Base-by-base conservation (phyloP, 2,888 invertebrate species). In the Steinernema carpocapsae region DNA sequence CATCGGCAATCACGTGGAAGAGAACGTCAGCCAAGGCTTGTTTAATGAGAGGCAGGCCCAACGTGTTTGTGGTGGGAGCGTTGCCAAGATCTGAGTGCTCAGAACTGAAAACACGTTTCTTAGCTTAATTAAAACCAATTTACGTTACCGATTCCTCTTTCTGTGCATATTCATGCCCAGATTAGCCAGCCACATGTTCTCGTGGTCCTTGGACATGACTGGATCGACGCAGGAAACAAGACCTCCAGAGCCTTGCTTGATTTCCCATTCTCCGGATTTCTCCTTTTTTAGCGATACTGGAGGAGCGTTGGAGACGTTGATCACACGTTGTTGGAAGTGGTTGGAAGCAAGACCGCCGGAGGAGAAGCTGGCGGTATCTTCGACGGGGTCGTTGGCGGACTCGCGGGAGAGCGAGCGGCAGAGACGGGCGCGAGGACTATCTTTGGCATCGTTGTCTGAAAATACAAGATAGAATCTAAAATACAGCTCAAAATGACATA, bases 241-340 rank as follows among this genome's bases (percentile, higher is more conserved):
- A 3, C 87, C 87, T 17, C 87, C 87, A 6, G 85, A 85, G 14
- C 85, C 84, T 74, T 84, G 84, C 26, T 83, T 84, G 24, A 85
- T 86, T 59, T 83, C 79, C 87, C 87, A 87, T 74, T 86, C 84
- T 43, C 87, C 87, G 1, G 83, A 78, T 70, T 82, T 80, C 79
- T 83, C 77, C 12, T 80, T 77, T 70, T 82, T 86, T 76, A 87
- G 70, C 6, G 87, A 85, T 6, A 87, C 87, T 10, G 87, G 87
- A 7, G 87, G 87, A 14, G 87, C 87, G 70, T 87, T 87, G 10
- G 86, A 87, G 17, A 87, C 87, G 74, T 88, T 88, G 76, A 87
- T 88, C 2, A 87, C 87, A 19, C 87, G 81, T 78, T 87, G 85
- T 80, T 80, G 82, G 74, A 83, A 84, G 73, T 85, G 85, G 10